Conservation (phyloP, 2,888 invertebrate genomes). For the Campopleginae sp. region DNA sequence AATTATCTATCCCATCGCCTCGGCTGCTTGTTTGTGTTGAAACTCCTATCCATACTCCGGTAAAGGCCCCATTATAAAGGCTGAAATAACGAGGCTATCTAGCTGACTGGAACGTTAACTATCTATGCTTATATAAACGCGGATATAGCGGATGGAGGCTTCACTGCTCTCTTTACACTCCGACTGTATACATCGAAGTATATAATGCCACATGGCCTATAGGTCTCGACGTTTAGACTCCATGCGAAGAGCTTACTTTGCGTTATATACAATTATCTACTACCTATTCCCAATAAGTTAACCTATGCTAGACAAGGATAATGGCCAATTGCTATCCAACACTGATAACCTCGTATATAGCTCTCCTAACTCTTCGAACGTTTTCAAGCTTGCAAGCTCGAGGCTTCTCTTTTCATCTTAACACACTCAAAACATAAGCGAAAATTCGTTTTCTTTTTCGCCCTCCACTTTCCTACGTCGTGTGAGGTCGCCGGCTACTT, state of each 20-base stretch:
- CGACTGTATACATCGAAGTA: constrained; percentile 25
- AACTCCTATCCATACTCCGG: constrained; percentile 8
- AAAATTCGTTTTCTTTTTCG: constrained; percentile 25
- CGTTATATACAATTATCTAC: constrained; percentile 52
- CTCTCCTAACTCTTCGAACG: constrained; percentile 47
- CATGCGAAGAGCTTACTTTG: constrained; percentile 34
- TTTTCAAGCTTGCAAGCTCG: background rate
- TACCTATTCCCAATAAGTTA: constrained; percentile 32
- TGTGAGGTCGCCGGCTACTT: constrained; percentile 16
- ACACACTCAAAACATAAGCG: constrained; percentile 14
- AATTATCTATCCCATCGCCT: constrained; percentile 42
- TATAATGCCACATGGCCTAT: constrained; percentile 16
- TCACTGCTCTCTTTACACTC: constrained; percentile 28
- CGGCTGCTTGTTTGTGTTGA: constrained; percentile 26
- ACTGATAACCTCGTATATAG: constrained; percentile 67
- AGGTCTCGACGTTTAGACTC: constrained; percentile 31
- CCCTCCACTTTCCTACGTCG: constrained; percentile 37
- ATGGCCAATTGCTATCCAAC: constrained; percentile 70
- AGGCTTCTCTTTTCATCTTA: constrained; percentile 11
- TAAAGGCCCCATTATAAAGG: constrained; percentile 41
- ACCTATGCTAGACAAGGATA: constrained; percentile 50
- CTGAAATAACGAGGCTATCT: constrained; percentile 61
- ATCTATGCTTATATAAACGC: constrained; percentile 45
- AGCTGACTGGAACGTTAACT: constrained; percentile 58
- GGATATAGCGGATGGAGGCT: constrained; percentile 45